Conservation (phyloP, 2,113 vertebrate species). For the Hucho hucho region DNA sequence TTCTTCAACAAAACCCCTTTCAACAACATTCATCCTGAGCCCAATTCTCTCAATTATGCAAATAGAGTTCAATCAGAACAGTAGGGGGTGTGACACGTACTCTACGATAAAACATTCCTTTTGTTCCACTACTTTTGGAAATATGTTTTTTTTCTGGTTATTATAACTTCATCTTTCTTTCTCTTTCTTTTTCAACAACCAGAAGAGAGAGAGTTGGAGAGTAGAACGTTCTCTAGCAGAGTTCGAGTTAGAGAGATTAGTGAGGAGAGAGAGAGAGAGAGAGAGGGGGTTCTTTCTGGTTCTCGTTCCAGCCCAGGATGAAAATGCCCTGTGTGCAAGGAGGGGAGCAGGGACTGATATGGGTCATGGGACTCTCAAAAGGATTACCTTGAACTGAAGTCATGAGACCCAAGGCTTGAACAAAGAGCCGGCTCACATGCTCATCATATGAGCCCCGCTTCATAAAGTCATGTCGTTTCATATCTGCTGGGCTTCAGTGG, state of each 20-base stretch:
- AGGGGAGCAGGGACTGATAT: conserved; percentile 16
- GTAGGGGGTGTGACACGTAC: conserved; percentile 53
- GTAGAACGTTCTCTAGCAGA: not conserved
- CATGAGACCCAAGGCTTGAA: conserved; percentile 78
- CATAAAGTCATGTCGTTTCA: conserved; percentile 78
- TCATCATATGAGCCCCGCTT: conserved; percentile 83
- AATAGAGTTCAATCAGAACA: conserved; percentile 76
- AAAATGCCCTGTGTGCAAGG: conserved; percentile 80
- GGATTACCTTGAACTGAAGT: conserved; percentile 82
- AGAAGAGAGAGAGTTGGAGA: not conserved
- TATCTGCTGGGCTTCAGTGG: conserved; percentile 70
- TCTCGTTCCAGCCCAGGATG: conserved; percentile 75
- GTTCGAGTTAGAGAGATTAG: not conserved
- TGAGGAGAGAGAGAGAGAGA: conserved; percentile 41
- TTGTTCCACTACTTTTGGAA: not conserved
- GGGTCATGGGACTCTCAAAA: conserved; percentile 84
- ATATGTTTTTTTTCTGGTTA: not conserved
- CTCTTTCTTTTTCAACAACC: not conserved
- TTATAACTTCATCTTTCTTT: not conserved
- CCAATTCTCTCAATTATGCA: conserved; percentile 86
- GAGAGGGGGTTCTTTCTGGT: conserved; percentile 56
- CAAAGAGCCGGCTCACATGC: conserved; percentile 52
- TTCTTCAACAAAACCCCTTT: conserved; percentile 69
- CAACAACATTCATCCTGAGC: conserved; percentile 72
- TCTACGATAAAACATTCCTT: conserved; percentile 68